Evolutionary conservation across 1,140 invertebrate species (phyloP), one percentile per base, ranked within the genome.

Genomic region (Nylanderia fulva): DNA sequence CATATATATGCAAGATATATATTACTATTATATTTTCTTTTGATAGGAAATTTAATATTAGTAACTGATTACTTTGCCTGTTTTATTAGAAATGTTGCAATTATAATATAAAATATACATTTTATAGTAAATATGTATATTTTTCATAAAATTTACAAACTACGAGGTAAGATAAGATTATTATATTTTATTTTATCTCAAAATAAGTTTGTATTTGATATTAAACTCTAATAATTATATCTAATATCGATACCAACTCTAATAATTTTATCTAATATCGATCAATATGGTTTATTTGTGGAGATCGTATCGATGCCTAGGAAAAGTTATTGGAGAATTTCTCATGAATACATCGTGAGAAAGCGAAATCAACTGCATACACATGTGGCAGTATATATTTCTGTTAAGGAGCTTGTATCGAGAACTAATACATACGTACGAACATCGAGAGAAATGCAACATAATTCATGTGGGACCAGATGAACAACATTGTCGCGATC

Each of bases 391-490:
- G 2, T 54, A 29, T 54, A 29, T 39, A 71, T 69, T 42, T 68
- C 33, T 71, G 9, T 56, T 54, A 27, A 56, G 24, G 36, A 18
- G 36, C 21, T 21, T 75, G 72, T 33, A 7, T 75, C 54, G 54
- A 52, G 9, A 71, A 27, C 27, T 33, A 52, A 71, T 29, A 18
- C 24, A 18, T 29, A 27, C 42, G 9, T 69, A 71, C 21, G n/a
- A 60, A 75, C 13, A 21, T 27, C 27, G 39, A 29, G 66, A 71
- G 68, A 83, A 83, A 83, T 45, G 18, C 52, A 56, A 58, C 52
- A 18, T 83, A 72, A 83, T 74, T 83, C 54, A 74, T 61, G 39
- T 83, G 68, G 39, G 79, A 83, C n/a, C 39, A 60, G 33, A 60
- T 21, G 27, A 61, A 74, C 68, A 58, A 45, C 27, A 27, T 64